Base-by-base conservation (phyloP, 30 jellyfish, hydroid and myxozoan species). In the Nemopilema nomurai region DNA sequence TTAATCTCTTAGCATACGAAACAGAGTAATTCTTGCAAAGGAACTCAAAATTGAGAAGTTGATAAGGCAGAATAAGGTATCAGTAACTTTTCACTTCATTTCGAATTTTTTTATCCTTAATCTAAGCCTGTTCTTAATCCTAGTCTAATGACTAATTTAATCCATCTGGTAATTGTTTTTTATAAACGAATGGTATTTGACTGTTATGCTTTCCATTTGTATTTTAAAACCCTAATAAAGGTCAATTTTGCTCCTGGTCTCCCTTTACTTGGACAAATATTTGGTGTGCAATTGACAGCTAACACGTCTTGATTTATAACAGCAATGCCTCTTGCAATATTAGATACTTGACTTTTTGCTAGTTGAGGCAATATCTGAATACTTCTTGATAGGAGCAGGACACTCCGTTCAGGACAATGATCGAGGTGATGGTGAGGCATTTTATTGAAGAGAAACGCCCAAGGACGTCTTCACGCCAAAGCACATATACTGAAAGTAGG, bases 11-110 rank as follows among this genome's bases (percentile, higher is more conserved):
- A 87, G 96, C 53, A 76, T 87, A 32, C 78, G 87, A 49, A 87
- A 87, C 57, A 80, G 96, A 79, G 86, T 80, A 71, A 41, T 67
- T 20, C 83, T 87, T 28, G 96, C 96, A 70, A 80, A 87, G 57
- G 87, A 74, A 57, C 76, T 87, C 62, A 51, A 67, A 30, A 87
- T 87, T 24, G 87, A 74, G 68, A 69, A 77, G 52, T 51, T 87
- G 68, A 53, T 87, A 32, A 77, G 87, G 41, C 62, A 62, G 80
- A 87, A 87, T 62, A 87, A 87, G 90, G 96, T 87, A 26, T 3
- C 57, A 41, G 57, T 41, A 41, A 62, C 53, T 28, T 19, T 25
- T n/a, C n/a, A n/a, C n/a, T 27, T 20, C 41, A 27, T 0, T 27
- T 27, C 27, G 29, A 18, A 30, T 20, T 68, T 30, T 52, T 20